Base-by-base conservation (phyloP, 2,797 vertebrate species). In the Anisognathus igniventris region DNA sequence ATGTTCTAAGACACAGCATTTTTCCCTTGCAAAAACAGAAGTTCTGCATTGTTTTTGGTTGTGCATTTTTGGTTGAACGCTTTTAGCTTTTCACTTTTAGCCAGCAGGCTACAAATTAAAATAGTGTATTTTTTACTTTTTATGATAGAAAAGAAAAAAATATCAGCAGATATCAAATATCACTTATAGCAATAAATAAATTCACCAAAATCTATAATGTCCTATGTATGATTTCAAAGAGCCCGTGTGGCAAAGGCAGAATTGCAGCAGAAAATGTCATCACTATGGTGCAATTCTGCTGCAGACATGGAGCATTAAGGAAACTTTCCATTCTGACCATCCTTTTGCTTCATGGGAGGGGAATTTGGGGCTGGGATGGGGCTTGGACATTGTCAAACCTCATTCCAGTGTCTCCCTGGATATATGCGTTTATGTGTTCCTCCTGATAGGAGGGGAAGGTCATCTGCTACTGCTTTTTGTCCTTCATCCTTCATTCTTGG, bases 61-160 rank as follows among this genome's bases (percentile, higher is more conserved):
- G 21, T 4, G 3, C 2, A 0, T 33, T 62, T 68, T 83, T 1
- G 1, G 10, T 58, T 42, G 30, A n/a, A 53, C 0, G 1, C 18
- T 76, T 86, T 35, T 7, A 57, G 14, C 22, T 60, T 83, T 83
- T n/a, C 9, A 10, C 4, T 82, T 78, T 54, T 21, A 33, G 33
- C 10, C 40, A 61, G 10, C 9, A 27, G 10, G 13, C 10, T 66
- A 76, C 37, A 81, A 86, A 70, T 30, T 39, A 10, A 84, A 90
- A 61, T 30, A 51, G 78, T 7, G 15, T 5, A 12, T 56, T 78
- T 77, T 9, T 40, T 60, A 10, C 28, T 53, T 56, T 53, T 56
- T 31, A 8, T 85, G 39, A 3, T 19, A 51, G 30, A 92, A 73
- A 50, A 58, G 1, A 50, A 78, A 75, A 33, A 18, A 9, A 24